A percentile compares a stretch with the other conserved stretches of the same genome.
Evolutionary conservation across 2,888 invertebrate species (phyloP).

Genomic region (Plagodis dolabraria): DNA sequence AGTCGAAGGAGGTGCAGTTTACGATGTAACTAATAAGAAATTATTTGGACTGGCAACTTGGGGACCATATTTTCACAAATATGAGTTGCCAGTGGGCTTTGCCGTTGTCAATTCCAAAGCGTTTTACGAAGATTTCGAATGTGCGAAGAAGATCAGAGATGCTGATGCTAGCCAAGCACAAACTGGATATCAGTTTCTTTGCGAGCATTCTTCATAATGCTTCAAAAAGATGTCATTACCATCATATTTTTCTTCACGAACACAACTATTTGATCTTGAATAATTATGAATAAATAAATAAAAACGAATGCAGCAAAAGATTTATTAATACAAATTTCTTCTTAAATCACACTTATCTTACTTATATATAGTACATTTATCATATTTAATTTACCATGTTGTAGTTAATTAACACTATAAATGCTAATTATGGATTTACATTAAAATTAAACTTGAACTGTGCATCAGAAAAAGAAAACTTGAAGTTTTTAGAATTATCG

Average conservation of each 20-base stretch:
- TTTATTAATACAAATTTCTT: too few relatives aligned
- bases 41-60: slow-evolving; percentile 66
- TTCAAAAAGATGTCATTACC: too few relatives aligned
- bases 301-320: too few relatives aligned
- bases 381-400: not conserved
- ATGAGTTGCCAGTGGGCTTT: slow-evolving; percentile 63
- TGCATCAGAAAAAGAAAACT: slow-evolving; percentile 76
- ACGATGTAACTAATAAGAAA: slow-evolving; percentile 42
- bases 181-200: slow-evolving; percentile 55
- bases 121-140: slow-evolving; percentile 55
- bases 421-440: slow-evolving; percentile 51
- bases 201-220: slow-evolving; percentile 32
- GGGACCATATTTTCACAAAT: slow-evolving; percentile 43
- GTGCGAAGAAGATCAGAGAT: slow-evolving; percentile 55
- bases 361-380: not conserved
- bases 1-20: slow-evolving; percentile 59
- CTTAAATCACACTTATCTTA: not conserved
- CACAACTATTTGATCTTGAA: too few relatives aligned
- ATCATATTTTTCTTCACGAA: too few relatives aligned
- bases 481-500: slow-evolving; percentile 53
- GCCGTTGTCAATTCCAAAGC: slow-evolving; percentile 55
- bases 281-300: too few relatives aligned
- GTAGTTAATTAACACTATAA: not conserved
- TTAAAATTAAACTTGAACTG: slow-evolving; percentile 89
- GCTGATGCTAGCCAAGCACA: slow-evolving; percentile 26